Evolutionary conservation across 2,113 vertebrate genomes (phyloP), one percentile per base, ranked within the genome.

Genomic region (Phylloscopus trochiloides): DNA sequence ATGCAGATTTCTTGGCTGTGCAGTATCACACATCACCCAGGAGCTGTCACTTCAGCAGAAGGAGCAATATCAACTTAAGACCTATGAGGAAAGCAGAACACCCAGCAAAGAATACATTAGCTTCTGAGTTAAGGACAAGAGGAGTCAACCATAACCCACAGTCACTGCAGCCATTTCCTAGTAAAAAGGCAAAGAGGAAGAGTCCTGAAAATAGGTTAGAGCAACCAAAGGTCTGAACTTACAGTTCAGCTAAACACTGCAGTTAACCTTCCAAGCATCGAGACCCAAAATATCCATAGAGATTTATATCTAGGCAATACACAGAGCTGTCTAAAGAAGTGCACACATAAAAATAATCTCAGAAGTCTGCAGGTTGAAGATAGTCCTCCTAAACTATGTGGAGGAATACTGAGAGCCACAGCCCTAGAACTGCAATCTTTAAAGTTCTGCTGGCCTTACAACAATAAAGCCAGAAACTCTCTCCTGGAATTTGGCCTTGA

Each of bases 31-130:
- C 20, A 25, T 81, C 79, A 91, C 38, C 32, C 82, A 68, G 71
- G 72, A 88, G 45, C 62, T 92, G 75, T 90, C 93, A 58, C 75
- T 79, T 65, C 72, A 96, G 67, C 61, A 50, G 62, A 79, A 74
- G 38, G 45, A 77, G 16, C 29, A 62, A 3, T 47, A 78, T n/a
- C 61, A 58, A 43, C 45, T 52, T 16, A 57, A 57, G 32, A 28
- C 40, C 83, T 59, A 62, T 17, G 48, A 57, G 51, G 50, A 71
- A 94, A 92, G 50, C 20, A 83, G 42, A 93, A 65, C 14, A 32
- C n/a, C 9, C 54, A 74, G 32, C 20, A 58, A 72, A 50, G 17
- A 70, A 77, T 61, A 18, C 26, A 50, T 52, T 55, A 62, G 29
- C 31, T n/a, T 88, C 45, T 75, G 57, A 20, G 24, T 67, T 73